These are phyloP conservation scores for Corythoichthys intestinalis DNA, from an alignment of 2,113 vertebrate genomes.

Conservation along the genomic window DNA sequence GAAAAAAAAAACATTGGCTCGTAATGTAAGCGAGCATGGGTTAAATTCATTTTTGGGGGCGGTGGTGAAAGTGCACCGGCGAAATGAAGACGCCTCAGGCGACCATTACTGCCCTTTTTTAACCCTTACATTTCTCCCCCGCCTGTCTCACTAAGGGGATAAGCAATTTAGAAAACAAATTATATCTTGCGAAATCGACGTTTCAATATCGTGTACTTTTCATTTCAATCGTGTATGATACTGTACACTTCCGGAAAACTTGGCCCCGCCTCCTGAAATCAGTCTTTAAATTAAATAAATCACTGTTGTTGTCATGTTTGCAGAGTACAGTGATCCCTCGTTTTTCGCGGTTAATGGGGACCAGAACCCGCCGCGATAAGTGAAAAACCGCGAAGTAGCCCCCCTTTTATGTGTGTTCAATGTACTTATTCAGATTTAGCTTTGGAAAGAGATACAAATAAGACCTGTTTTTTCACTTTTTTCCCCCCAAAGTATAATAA, in stretches of 20 bases:
- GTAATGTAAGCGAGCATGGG: background rate
- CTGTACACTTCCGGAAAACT: background rate
- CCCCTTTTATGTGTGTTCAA: no score
- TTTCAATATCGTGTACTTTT: background rate
- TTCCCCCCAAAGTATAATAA: no score
- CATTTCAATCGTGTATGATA: background rate
- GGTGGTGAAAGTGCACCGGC: background rate
- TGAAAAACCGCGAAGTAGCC: no score
- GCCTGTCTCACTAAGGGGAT: background rate
- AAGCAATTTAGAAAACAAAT: background rate
- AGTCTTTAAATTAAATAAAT: no score
- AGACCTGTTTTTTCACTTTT: no score
- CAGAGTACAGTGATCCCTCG: no score
- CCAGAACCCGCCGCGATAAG: no score
- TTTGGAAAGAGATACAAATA: no score
- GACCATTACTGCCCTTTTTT: background rate
- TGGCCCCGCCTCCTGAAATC: background rate
- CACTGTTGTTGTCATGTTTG: no score
- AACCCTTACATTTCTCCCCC: background rate
- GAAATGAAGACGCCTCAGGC: background rate
- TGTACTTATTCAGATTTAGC: no score
- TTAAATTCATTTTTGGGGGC: background rate
- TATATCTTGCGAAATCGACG: background rate
- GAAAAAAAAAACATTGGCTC: constrained; percentile 17
- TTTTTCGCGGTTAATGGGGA: no score